Base-by-base conservation (phyloP, 2,797 vertebrate genomes). In the Pseudotriccus pelzelni region DNA sequence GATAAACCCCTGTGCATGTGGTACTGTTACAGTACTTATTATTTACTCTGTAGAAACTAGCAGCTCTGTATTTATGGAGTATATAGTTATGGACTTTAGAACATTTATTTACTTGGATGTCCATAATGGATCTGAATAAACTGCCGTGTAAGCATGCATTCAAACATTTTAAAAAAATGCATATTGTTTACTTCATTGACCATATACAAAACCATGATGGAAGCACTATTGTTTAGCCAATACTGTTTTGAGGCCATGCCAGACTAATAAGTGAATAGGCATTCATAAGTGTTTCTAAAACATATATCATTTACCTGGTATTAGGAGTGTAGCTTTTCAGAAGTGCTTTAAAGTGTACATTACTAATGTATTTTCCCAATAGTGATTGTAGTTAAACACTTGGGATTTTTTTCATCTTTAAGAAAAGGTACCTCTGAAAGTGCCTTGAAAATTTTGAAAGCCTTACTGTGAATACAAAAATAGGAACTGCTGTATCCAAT, bases 261-360 rank as follows among this genome's bases (percentile, higher is more conserved):
- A 97, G 84, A 84, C 75, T 97, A 97, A 97, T 97, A 97, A 96
- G 91, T 93, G 96, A 97, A 96, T 82, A 97, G 91, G 67, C 96
- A 97, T 97, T 98, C 96, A 92, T 85, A 96, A 98, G 94, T 90
- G 80, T 97, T 94, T 96, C 88, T 97, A 96, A 97, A 97, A 96
- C 94, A 95, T 87, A 96, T 97, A 95, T 97, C 96, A 97, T 97
- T 98, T 97, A 97, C 88, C 87, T 96, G 85, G 94, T 95, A 94
- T 96, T 95, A 91, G 85, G 83, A 97, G 94, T 97, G 86, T 97
- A 95, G 97, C 84, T 96, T 92, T 96, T 96, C 95, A 87, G 93
- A 96, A 97, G 95, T 97, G 92, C 96, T 95, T 77, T 93, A 94
- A 97, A 97, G 83, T 96, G 95, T 94, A 59, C 52, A 89, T 95